Evolutionary conservation across 2,888 invertebrate genomes (phyloP).

Genomic region (Leptothorax acervorum): DNA sequence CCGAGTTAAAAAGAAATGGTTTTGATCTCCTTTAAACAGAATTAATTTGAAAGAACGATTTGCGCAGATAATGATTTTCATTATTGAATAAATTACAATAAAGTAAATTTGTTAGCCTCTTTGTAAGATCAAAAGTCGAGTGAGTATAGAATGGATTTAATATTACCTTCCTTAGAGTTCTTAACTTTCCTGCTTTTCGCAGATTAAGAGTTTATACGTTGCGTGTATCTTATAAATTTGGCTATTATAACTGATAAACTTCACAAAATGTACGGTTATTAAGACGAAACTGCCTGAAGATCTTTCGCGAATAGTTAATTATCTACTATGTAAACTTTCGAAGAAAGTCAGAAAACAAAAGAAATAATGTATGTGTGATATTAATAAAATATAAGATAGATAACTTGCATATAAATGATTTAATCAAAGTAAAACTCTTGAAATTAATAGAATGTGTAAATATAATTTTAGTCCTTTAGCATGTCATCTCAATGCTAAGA

Average conservation of each 20-base stretch:
- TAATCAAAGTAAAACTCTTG: background rate
- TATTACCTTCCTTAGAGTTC: background rate
- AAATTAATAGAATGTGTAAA: background rate
- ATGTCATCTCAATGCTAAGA: background rate
- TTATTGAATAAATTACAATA: background rate
- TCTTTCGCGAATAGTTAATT: conserved; percentile 19
- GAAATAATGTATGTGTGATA: background rate
- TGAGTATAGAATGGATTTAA: background rate
- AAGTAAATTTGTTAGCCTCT: conserved; percentile 2
- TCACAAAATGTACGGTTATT: conserved; percentile 1
- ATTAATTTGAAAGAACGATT: background rate
- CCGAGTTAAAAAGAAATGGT: background rate
- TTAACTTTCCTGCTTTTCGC: conserved; percentile 2
- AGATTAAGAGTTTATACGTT: background rate
- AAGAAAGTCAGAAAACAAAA: background rate
- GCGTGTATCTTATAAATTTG: conserved; percentile 3
- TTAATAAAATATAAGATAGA: background rate
- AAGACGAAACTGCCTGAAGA: background rate
- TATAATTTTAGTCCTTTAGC: background rate
- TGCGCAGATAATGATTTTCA: background rate
- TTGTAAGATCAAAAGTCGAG: background rate
- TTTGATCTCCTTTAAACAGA: background rate
- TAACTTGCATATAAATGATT: background rate
- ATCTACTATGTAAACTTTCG: background rate
- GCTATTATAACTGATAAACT: background rate